A percentile compares a stretch with the other conserved stretches of the same genome.
Evolutionary conservation across 2,888 invertebrate species (phyloP).

Genomic region (Drosophila yooni): DNA sequence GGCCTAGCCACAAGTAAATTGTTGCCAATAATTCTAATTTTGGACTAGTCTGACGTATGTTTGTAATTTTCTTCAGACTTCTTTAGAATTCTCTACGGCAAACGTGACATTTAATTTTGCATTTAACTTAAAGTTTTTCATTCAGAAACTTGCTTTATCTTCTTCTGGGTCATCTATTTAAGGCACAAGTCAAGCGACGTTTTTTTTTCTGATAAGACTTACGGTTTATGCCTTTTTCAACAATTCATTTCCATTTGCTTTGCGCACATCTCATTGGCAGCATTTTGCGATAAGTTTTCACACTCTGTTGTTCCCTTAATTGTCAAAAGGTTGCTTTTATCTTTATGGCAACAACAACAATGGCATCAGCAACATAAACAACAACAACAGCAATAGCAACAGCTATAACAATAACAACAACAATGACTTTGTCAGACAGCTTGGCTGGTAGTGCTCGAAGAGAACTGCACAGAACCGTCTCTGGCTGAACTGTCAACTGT

Average conservation of each 20-base stretch:
- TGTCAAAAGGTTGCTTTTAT: conserved; percentile 74
- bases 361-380: conserved; percentile 25
- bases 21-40: conserved; percentile 44
- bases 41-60: conserved; percentile 20
- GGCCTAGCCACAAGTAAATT: conserved; percentile 62
- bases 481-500: conserved; percentile 77
- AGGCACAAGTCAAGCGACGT: conserved; percentile 6
- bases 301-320: conserved; percentile 66
- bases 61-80: conserved; percentile 2
- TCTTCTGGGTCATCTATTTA: background rate
- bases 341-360: conserved; percentile 53
- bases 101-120: conserved; percentile 7
- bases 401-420: conserved; percentile 31
- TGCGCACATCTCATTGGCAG: conserved; percentile 38
- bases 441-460: conserved; percentile 56
- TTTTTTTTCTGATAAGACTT: conserved; percentile 43
- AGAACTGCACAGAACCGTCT: conserved; percentile 25
- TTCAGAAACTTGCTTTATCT: background rate
- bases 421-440: conserved; percentile 65
- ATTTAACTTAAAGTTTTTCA: background rate
- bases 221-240: conserved; percentile 9
- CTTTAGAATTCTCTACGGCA: background rate
- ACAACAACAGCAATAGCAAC: conserved; percentile 22
- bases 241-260: conserved; percentile 36
- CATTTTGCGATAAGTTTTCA: conserved; percentile 57